Evolutionary conservation across 2,113 vertebrate species (phyloP).

Genomic region (Enhydra lutris): DNA sequence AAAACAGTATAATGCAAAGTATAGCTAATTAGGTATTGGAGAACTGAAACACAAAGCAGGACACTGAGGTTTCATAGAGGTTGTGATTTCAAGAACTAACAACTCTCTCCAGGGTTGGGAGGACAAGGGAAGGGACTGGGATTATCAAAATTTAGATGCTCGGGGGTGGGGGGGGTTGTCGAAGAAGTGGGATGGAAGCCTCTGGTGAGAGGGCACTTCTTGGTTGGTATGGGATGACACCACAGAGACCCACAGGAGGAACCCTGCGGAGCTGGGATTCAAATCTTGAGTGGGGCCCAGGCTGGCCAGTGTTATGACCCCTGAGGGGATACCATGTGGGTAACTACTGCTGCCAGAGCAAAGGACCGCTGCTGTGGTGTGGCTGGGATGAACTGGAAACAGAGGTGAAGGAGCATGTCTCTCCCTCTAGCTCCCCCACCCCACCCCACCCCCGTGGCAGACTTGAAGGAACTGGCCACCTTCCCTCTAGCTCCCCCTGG

Average conservation of each 20-base stretch:
- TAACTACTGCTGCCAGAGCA: no score
- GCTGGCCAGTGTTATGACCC: fast-evolving
- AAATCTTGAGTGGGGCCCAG: not conserved
- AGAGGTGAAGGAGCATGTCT: not conserved
- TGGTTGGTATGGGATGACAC: not conserved
- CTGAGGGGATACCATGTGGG: no score
- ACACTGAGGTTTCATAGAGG: not conserved
- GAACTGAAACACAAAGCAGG: not conserved
- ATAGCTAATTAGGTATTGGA: not conserved
- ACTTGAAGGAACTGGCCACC: not conserved
- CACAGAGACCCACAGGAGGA: not conserved
- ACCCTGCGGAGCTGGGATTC: not conserved
- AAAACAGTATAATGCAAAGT: not conserved
- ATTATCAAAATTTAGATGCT: not conserved
- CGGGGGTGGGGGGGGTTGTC: no score
- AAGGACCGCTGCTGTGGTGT: not conserved
- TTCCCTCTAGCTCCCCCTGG: not conserved
- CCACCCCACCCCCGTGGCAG: no score
- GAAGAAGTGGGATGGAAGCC: not conserved
- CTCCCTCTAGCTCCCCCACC: not conserved
- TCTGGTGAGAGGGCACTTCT: not conserved
- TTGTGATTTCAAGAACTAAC: not conserved
- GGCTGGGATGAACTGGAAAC: not conserved
- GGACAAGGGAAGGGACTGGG: not conserved
- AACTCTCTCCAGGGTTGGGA: not conserved